Evolutionary conservation across 2,113 vertebrate genomes (phyloP).

Genomic region (Piprites chloris): DNA sequence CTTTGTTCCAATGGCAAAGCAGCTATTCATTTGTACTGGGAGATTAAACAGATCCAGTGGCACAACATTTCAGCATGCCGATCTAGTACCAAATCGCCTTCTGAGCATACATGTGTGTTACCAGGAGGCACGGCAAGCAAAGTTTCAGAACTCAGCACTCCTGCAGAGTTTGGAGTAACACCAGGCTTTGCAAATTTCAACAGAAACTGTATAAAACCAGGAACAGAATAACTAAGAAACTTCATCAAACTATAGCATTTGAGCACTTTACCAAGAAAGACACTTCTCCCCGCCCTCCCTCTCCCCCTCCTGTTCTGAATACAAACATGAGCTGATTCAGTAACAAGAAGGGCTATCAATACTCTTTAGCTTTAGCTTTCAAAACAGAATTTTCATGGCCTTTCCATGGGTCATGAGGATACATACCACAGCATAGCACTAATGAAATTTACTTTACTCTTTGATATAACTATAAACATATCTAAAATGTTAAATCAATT

Average conservation of each 20-base stretch:
- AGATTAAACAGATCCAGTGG: neutral
- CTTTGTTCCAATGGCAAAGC: neutral
- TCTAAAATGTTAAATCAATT: neutral
- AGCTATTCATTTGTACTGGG: neutral
- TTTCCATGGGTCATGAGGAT: neutral
- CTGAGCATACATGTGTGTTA: accelerated
- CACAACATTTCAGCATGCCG: neutral
- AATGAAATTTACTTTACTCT: neutral
- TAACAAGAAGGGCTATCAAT: neutral
- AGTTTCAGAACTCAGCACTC: neutral
- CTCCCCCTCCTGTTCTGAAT: accelerated
- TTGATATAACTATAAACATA: neutral
- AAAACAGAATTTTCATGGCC: neutral
- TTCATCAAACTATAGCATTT: neutral
- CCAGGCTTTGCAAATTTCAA: neutral
- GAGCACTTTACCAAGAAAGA: neutral
- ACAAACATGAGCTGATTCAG: neutral
- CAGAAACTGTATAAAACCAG: neutral
- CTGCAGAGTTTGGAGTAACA: neutral
- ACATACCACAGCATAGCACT: neutral
- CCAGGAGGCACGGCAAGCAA: neutral
- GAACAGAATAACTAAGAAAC: neutral
- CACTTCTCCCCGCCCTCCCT: no score
- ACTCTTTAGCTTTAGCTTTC: neutral
- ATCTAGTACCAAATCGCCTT: neutral